A percentile compares a stretch with the other conserved stretches of the same genome.
These are phyloP conservation scores for Channa striata DNA, from an alignment of 2,797 vertebrate species.

Conservation along the genomic window DNA sequence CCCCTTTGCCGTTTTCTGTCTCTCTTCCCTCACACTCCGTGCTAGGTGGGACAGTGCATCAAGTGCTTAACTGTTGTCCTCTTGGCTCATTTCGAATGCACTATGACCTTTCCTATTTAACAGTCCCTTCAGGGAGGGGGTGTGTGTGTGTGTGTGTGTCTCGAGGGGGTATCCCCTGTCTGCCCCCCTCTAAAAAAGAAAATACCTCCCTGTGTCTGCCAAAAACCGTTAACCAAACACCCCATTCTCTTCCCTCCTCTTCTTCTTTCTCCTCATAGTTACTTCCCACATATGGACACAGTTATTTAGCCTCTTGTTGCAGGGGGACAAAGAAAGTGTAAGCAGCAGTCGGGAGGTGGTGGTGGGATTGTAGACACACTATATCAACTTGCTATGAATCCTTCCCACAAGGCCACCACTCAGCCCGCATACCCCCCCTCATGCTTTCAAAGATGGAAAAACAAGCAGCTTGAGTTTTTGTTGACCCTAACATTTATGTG, in stretches of 20 bases:
- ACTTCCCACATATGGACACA: constrained; percentile 76
- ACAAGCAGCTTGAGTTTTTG: constrained; percentile 52
- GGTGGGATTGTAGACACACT: constrained; percentile 56
- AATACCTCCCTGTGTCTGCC: constrained; percentile 56
- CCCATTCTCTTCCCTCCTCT: constrained; percentile 27
- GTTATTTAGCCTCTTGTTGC: constrained; percentile 75
- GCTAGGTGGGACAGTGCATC: constrained; percentile 39
- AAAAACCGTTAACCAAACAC: constrained; percentile 77
- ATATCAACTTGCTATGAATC: constrained; percentile 66
- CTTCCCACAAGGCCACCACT: constrained; percentile 52
- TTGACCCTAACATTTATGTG: constrained; percentile 74
- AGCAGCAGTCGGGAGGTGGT: constrained; percentile 41
- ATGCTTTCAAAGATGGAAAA: constrained; percentile 56
- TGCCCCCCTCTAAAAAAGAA: constrained; percentile 59
- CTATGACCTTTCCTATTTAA: constrained; percentile 62
- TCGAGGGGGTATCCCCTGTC: constrained; percentile 56
- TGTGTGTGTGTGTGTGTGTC: constrained; percentile 26
- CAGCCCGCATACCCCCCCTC: constrained; percentile 3
- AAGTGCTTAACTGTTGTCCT: constrained; percentile 48
- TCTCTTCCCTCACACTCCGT: background rate
- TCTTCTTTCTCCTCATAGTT: constrained; percentile 23
- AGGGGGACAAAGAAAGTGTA: constrained; percentile 71
- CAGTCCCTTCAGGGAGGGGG: constrained; percentile 41
- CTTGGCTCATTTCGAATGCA: constrained; percentile 55
- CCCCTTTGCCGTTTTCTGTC: constrained; percentile 25